Base-by-base conservation (phyloP, 2,888 invertebrate genomes). In the Plebejus anna region DNA sequence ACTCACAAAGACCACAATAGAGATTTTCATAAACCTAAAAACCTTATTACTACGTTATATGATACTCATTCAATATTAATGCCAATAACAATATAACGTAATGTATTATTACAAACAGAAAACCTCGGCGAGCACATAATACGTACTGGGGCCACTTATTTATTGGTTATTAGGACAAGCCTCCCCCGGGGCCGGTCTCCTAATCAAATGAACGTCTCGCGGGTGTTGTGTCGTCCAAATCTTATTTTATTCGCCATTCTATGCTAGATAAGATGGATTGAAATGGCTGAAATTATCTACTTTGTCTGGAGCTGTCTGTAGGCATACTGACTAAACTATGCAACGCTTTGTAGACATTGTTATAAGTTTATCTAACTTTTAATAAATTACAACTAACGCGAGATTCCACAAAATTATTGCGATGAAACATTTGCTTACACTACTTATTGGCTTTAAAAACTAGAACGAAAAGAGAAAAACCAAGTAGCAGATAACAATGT, bases 121-220 rank as follows among this genome's bases (percentile, higher is more conserved):
- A 66, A 36, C 32, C 66, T 66, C 32, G 5, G 66, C 66, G 22
- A 66, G 66, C 11, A 13, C 32, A 13, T 61, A 28, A 61, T 61
- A 28, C 61, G 28, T 61, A 61, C 9, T 32, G 32, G 66, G 28
- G 28, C 61, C 11, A 66, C 32, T 66, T 66, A 66, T 66, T 66
- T 66, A 66, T 36, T 66, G 66, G 66, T 66, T 66, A 66, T 32
- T 66, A 66, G 66, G 5, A 32, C 66, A 6, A 32, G 66, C 32
- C 32, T 66, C 66, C 32, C 66, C 66, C 32, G 16, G 32, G 66
- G 32, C 32, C 9, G 66, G 61, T 1, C 32, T 66, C 61, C 66
- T 66, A 66, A 66, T 66, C 66, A 66, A 66, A 66, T 66, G 32
- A 66, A 32, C 22, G 66, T 66, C 66, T 66, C 66, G 13, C 32